Base-by-base conservation (phyloP, 2,888 invertebrate species). In the Acleris cristana region DNA sequence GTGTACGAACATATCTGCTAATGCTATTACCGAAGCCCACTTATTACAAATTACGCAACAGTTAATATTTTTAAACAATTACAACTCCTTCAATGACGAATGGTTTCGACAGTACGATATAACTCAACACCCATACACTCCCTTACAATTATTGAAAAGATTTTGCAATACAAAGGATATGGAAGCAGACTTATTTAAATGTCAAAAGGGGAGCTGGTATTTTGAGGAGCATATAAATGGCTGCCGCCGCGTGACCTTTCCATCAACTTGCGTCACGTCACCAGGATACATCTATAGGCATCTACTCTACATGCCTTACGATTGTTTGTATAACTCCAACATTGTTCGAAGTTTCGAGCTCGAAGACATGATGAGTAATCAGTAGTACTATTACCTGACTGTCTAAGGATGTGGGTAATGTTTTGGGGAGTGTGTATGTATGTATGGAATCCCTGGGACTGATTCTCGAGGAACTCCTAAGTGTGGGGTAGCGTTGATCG, bases 151-250 rank as follows among this genome's bases (percentile, higher is more conserved):
- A 40, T 48, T 60, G 48, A 55, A 60, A 52, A 51, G 19, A 40
- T 34, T 63, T 49, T 48, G 48, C 7, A 10, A 45, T 40, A 49
- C 49, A 44, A 53, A 48, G 14, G 44, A 58, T 44, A 51, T 44
- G 30, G 52, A 45, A 69, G 73, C 69, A 72, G 71, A 73, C 65
- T 70, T 73, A 77, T 76, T 74, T 73, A 74, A 77, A 74, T 81
- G 78, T 78, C 70, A 75, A 81, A 85, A 83, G 84, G 87, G 88
- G 89, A 83, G 87, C 81, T 70, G 77, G 74, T 76, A 78, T 86
- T 88, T 66, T 85, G 82, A 79, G 74, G 76, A 76, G 73, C 70
- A 74, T 78, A 82, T 84, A 82, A 87, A 87, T 86, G 84, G 83
- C 75, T 75, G 72, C 74, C 79, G 79, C 72, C 55, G 54, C 40